phyloP scores from a whole-genome alignment of 2,888 invertebrate species.

The Tetranychus piercei region DNA sequence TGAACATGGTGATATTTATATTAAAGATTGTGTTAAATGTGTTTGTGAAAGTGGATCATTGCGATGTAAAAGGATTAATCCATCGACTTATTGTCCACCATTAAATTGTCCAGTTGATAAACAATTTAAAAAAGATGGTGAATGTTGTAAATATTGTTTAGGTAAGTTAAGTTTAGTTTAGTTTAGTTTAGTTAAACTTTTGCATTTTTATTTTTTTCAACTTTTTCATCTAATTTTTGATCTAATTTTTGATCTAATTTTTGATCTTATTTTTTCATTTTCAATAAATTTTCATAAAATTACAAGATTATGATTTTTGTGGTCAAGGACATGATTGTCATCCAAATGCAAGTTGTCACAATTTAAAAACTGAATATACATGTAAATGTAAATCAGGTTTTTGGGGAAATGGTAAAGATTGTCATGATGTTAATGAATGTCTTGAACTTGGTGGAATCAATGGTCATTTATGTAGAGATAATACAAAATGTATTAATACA shows the following conservation, averaged over 20 bases:
- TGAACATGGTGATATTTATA: conserved; percentile 14
- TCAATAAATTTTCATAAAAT: neutral
- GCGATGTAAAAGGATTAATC: conserved; percentile 53
- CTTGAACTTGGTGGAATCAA: conserved; percentile 52
- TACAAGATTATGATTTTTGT: conserved; percentile 64
- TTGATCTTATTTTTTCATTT: too few species aligned
- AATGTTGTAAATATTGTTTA: conserved; percentile 76
- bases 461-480: conserved; percentile 66
- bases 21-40: conserved; percentile 51
- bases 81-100: conserved; percentile 47
- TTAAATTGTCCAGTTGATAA: conserved; percentile 55
- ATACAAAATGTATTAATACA: conserved; percentile 64
- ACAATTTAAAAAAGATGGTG: conserved; percentile 60
- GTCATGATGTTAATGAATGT: conserved; percentile 62
- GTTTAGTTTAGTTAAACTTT: too few species aligned
- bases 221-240: neutral
- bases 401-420: conserved; percentile 53
- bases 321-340: conserved; percentile 65
- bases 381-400: conserved; percentile 79
- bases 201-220: too few species aligned
- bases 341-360: conserved; percentile 72
- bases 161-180: conserved; percentile 38
- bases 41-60: conserved; percentile 61
- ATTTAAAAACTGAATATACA: conserved; percentile 69
- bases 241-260: too few species aligned